phyloP scores from a whole-genome alignment of 1,140 invertebrate genomes.

The Drosophila sproati region DNA sequence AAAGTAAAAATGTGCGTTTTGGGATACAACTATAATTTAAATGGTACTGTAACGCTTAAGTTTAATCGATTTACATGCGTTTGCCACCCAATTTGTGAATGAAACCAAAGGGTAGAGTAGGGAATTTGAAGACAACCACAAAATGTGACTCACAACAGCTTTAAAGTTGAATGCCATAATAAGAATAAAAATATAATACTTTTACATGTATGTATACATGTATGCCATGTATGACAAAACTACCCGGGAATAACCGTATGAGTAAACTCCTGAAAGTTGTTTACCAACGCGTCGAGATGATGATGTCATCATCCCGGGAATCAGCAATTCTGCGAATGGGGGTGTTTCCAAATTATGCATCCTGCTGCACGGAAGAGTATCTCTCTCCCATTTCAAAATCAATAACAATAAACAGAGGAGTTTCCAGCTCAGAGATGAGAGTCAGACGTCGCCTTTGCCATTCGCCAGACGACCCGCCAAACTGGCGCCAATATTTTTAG shows the following conservation, averaged over 20 bases:
- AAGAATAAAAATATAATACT: slow-evolving; percentile 69
- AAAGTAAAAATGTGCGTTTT: slow-evolving; percentile 30
- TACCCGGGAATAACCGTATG: slow-evolving; percentile 1
- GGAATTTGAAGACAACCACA: slow-evolving; percentile 37
- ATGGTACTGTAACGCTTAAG: slow-evolving; percentile 54
- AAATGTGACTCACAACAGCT: slow-evolving; percentile 47
- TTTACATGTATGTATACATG: not conserved
- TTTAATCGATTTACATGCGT: slow-evolving; percentile 54
- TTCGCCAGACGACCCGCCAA: slow-evolving; percentile 58
- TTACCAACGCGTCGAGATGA: slow-evolving; percentile 37
- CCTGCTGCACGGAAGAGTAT: slow-evolving; percentile 32
- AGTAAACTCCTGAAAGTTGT: slow-evolving; percentile 45
- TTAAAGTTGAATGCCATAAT: slow-evolving; percentile 63
- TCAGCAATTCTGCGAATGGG: slow-evolving; percentile 8
- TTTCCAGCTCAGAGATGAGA: slow-evolving; percentile 45
- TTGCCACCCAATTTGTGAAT: slow-evolving; percentile 34
- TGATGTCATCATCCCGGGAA: slow-evolving; percentile 57
- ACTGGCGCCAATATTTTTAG: slow-evolving; percentile 64
- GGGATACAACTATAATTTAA: slow-evolving; percentile 52
- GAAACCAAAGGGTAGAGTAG: not conserved
- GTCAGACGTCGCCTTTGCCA: slow-evolving; percentile 51
- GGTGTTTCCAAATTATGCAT: slow-evolving; percentile 69
- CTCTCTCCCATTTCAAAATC: slow-evolving; percentile 38
- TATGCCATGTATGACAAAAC: slow-evolving; percentile 19
- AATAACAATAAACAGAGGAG: slow-evolving; percentile 67